Evolutionary conservation across 2,113 vertebrate species (phyloP).

Genomic region (Murina feae): DNA sequence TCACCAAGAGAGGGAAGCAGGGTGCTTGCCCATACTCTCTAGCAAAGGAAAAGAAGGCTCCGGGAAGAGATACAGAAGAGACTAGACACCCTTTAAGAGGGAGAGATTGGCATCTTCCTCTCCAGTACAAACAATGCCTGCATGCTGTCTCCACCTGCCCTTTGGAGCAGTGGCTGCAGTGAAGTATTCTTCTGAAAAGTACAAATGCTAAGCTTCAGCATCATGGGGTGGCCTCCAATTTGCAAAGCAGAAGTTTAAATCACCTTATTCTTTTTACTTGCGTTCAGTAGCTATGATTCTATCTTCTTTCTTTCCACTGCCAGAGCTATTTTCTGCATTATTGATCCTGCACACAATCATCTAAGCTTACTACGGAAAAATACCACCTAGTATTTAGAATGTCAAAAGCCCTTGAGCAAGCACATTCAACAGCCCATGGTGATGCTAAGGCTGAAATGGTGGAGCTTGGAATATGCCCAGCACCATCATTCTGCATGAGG

Average conservation of each 20-base stretch:
- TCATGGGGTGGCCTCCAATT: neutral
- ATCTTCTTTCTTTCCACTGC: neutral
- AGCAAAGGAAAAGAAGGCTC: neutral
- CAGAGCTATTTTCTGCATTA: neutral
- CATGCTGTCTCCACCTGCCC: neutral
- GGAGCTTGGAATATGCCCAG: neutral
- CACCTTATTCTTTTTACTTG: neutral
- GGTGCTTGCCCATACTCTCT: neutral
- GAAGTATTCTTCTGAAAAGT: neutral
- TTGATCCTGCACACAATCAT: neutral
- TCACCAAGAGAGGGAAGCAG: fast-evolving
- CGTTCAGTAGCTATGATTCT: neutral
- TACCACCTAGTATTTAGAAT: neutral
- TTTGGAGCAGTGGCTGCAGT: too few relatives aligned
- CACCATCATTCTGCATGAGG: neutral
- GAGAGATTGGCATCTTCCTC: neutral
- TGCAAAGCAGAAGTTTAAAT: neutral
- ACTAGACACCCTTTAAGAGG: neutral
- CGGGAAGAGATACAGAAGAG: neutral
- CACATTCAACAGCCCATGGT: neutral
- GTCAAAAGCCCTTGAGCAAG: neutral
- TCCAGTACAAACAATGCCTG: fast-evolving
- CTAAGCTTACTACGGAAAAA: neutral
- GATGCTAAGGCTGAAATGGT: neutral
- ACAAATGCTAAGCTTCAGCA: neutral